Conservation (phyloP, 2,797 vertebrate species). For the Chrosomus eos region DNA sequence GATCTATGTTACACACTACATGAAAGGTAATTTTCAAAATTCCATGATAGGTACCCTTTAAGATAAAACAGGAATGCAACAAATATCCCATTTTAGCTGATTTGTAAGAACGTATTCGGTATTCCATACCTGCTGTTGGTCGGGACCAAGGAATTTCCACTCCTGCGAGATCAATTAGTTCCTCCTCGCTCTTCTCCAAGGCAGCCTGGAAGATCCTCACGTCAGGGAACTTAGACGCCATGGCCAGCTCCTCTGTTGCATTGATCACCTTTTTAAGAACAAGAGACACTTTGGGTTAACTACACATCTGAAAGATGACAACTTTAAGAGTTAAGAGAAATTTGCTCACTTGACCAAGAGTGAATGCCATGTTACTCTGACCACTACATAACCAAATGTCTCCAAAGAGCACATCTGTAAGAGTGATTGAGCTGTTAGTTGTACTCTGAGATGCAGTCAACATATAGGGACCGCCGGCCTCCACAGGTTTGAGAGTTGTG, state of each 20-base stretch:
- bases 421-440: constrained; percentile 25
- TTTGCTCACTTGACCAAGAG: constrained; percentile 77
- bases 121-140: constrained; percentile 75
- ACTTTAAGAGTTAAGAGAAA: not conserved
- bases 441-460: constrained; percentile 68
- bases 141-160: constrained; percentile 83
- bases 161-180: constrained; percentile 78
- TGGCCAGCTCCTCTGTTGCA: constrained; percentile 77
- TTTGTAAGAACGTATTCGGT: not conserved
- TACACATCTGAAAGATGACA: not conserved
- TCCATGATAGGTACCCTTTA: no score
- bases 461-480: constrained; percentile 82
- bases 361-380: constrained; percentile 95
- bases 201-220: constrained; percentile 82
- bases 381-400: constrained; percentile 94
- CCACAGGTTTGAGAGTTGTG: constrained; percentile 79
- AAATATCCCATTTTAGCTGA: not conserved
- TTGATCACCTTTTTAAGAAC: constrained; percentile 79
- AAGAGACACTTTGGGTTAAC: not conserved
- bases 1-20: no score
- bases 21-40: no score
- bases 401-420: constrained; percentile 88
- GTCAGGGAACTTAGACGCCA: constrained; percentile 74
- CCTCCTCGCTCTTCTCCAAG: constrained; percentile 63
- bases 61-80: constrained; percentile 2